These are phyloP conservation scores for Aspidoscelis tigris DNA, from an alignment of 2,113 vertebrate species.

Conservation along the genomic window DNA sequence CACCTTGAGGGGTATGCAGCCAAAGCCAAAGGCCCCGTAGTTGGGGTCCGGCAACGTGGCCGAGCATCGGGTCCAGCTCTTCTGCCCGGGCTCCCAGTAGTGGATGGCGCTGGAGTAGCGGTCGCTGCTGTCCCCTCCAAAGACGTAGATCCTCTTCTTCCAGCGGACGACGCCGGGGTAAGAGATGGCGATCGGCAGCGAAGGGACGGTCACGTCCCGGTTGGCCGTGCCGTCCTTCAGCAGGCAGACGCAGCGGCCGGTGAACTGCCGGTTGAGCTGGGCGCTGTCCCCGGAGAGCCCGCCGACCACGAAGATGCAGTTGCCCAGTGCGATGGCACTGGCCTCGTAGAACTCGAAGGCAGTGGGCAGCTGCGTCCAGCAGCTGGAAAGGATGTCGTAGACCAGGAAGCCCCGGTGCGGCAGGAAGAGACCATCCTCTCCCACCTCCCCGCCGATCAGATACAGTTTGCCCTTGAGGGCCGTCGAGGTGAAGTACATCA, in stretches of 20 bases:
- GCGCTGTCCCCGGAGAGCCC: conserved; percentile 77
- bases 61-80: background rate
- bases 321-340: conserved; percentile 78
- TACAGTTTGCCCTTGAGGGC: conserved; percentile 76
- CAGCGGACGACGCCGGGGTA: conserved; percentile 80
- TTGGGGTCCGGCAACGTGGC: conserved; percentile 19
- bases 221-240: conserved; percentile 74
- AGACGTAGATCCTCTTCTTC: conserved; percentile 81
- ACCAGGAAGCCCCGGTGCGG: conserved; percentile 82
- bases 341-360: conserved; percentile 80
- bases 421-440: conserved; percentile 65
- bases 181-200: conserved; percentile 79
- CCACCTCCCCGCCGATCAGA: conserved; percentile 78
- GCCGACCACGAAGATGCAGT: conserved; percentile 80
- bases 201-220: conserved; percentile 75
- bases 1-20: conserved; percentile 20
- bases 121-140: conserved; percentile 80
- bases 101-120: conserved; percentile 83
- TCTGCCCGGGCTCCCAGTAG: conserved; percentile 80
- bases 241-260: conserved; percentile 80
- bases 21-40: conserved; percentile 32
- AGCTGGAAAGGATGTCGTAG: conserved; percentile 76
- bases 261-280: conserved; percentile 78
- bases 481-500: conserved; percentile 75
- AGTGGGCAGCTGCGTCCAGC: conserved; percentile 77